Evolutionary conservation across 1,140 invertebrate species (phyloP).

Genomic region (Microplitis mediator): DNA sequence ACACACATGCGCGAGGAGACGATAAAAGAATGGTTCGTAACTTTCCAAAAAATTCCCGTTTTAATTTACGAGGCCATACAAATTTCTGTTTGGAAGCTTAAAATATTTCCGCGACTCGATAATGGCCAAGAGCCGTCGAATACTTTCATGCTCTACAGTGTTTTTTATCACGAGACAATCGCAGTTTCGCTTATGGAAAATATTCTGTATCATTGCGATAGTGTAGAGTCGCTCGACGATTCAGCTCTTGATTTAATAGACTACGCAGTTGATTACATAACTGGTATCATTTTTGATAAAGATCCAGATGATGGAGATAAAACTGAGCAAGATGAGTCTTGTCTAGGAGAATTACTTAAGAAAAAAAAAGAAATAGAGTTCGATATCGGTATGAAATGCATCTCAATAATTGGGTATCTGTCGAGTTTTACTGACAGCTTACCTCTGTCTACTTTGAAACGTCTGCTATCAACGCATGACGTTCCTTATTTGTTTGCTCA

Average conservation of each 20-base stretch:
- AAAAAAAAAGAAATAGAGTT: constrained; percentile 72
- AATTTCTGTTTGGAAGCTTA: constrained; percentile 77
- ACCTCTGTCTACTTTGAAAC: constrained; percentile 68
- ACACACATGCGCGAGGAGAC: constrained; percentile 71
- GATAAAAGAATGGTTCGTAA: constrained; percentile 73
- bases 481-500: constrained; percentile 75
- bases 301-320: constrained; percentile 42
- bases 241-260: constrained; percentile 76
- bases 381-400: constrained; percentile 73
- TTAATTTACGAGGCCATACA: constrained; percentile 78
- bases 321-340: constrained; percentile 28
- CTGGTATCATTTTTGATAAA: constrained; percentile 59
- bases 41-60: constrained; percentile 68
- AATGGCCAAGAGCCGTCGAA: constrained; percentile 68
- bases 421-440: constrained; percentile 63
- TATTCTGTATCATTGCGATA: constrained; percentile 75
- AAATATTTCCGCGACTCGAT: constrained; percentile 75
- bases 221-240: constrained; percentile 72
- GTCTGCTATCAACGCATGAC: constrained; percentile 72
- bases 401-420: constrained; percentile 72
- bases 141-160: constrained; percentile 76
- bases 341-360: constrained; percentile 66
- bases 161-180: constrained; percentile 75
- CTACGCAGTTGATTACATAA: constrained; percentile 69
- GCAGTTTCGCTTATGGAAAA: constrained; percentile 75